These are phyloP conservation scores for Thryonomys swinderianus DNA, from an alignment of 2,113 vertebrate species.

Conservation along the genomic window DNA sequence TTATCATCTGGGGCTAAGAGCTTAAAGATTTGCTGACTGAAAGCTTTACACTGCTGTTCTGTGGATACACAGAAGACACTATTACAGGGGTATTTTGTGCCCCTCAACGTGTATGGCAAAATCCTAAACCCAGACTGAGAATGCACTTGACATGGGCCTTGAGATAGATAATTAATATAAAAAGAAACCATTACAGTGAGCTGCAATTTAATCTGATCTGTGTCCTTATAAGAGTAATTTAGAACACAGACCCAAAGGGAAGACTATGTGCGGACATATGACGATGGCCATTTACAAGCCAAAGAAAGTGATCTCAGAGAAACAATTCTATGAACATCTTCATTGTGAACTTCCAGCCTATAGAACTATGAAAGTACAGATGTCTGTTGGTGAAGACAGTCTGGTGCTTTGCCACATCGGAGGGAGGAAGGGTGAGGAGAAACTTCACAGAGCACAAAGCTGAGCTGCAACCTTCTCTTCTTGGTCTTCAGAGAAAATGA, in stretches of 20 bases:
- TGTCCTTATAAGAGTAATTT: not conserved
- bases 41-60: not conserved
- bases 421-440: not conserved
- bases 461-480: not conserved
- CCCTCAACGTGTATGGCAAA: not conserved
- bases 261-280: fast-evolving
- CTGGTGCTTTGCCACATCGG: not conserved
- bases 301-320: not conserved
- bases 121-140: not conserved
- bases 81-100: fast-evolving
- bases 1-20: not conserved
- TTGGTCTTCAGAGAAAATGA: not conserved
- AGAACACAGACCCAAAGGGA: not conserved
- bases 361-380: no score
- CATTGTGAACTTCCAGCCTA: not conserved
- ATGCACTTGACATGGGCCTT: not conserved
- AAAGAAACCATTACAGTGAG: not conserved
- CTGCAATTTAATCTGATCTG: not conserved
- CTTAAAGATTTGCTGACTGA: not conserved
- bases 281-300: fast-evolving
- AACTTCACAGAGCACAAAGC: not conserved
- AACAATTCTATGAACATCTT: not conserved
- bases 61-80: not conserved
- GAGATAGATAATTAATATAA: not conserved
- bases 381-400: no score